These are phyloP conservation scores for Semicossyphus pulcher DNA, from an alignment of 2,113 vertebrate species.

Conservation along the genomic window DNA sequence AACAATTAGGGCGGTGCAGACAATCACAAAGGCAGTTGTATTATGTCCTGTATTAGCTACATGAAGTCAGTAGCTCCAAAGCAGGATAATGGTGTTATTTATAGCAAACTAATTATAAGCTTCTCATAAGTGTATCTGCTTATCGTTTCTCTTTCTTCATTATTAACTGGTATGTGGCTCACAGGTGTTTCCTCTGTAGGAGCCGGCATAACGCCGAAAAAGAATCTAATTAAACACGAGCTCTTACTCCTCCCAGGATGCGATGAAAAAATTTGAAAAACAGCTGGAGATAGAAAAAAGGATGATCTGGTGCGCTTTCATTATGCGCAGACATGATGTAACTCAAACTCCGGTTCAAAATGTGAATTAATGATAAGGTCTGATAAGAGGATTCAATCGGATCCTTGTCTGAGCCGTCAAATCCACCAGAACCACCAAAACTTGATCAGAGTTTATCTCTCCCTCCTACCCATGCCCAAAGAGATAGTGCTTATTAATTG, in stretches of 20 bases:
- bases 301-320: constrained; percentile 12
- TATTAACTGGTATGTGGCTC: constrained; percentile 27
- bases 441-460: constrained; percentile 41
- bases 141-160: constrained; percentile 25
- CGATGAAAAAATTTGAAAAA: constrained; percentile 23
- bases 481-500: constrained; percentile 55
- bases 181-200: constrained; percentile 37
- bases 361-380: constrained; percentile 43
- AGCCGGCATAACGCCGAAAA: constrained; percentile 12
- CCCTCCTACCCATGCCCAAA: constrained; percentile 25
- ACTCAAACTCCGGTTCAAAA: constrained; percentile 5
- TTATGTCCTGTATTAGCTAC: background rate
- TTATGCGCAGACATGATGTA: constrained; percentile 23
- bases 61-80: background rate
- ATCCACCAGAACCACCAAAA: constrained; percentile 43
- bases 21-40: too few species aligned
- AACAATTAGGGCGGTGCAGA: too few species aligned
- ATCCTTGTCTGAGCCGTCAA: constrained; percentile 38
- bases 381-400: constrained; percentile 42
- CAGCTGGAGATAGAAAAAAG: constrained; percentile 20
- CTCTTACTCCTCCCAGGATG: constrained; percentile 6
- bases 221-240: constrained; percentile 21
- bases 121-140: constrained; percentile 37
- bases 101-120: constrained; percentile 30
- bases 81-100: background rate